A percentile compares a stretch with the other conserved stretches of the same genome.
These are phyloP conservation scores for Xiphydria camelus DNA, from an alignment of 2,888 invertebrate genomes.

Conservation along the genomic window DNA sequence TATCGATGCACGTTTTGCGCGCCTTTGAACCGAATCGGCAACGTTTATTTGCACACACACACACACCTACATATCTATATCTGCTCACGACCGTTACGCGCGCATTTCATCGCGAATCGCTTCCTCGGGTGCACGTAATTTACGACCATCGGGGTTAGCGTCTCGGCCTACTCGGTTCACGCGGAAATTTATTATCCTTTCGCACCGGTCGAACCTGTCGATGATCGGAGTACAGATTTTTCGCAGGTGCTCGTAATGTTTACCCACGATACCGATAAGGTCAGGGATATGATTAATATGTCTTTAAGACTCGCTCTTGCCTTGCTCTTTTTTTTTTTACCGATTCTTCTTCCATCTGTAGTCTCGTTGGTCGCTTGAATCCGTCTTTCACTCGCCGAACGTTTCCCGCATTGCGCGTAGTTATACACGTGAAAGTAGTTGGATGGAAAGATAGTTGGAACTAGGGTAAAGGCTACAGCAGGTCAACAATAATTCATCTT, in stretches of 20 bases:
- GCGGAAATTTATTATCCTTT: slow-evolving; percentile 32
- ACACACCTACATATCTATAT: too few species aligned
- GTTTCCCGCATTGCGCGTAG: too few species aligned
- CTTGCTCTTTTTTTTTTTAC: slow-evolving; percentile 11
- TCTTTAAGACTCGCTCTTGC: slow-evolving; percentile 11
- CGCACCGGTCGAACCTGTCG: slow-evolving; percentile 17
- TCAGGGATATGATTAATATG: not conserved
- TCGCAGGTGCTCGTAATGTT: not conserved
- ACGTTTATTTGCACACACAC: too few species aligned
- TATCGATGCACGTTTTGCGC: too few species aligned
- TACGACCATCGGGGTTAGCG: slow-evolving; percentile 22
- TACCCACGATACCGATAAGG: too few species aligned
- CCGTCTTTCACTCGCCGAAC: not conserved
- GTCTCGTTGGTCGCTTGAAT: not conserved
- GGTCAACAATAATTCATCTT: too few species aligned
- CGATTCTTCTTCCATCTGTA: not conserved
- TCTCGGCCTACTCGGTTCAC: slow-evolving; percentile 26
- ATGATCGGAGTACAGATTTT: not conserved
- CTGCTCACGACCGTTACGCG: slow-evolving; percentile 38
- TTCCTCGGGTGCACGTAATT: slow-evolving; percentile 25
- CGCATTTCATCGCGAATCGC: slow-evolving; percentile 14
- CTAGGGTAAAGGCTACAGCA: too few species aligned
- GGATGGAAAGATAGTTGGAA: too few species aligned
- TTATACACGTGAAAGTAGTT: too few species aligned
- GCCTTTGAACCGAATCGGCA: too few species aligned